phyloP scores from a whole-genome alignment of 2,797 vertebrate genomes.

The Myoxocephalus aenaeus region DNA sequence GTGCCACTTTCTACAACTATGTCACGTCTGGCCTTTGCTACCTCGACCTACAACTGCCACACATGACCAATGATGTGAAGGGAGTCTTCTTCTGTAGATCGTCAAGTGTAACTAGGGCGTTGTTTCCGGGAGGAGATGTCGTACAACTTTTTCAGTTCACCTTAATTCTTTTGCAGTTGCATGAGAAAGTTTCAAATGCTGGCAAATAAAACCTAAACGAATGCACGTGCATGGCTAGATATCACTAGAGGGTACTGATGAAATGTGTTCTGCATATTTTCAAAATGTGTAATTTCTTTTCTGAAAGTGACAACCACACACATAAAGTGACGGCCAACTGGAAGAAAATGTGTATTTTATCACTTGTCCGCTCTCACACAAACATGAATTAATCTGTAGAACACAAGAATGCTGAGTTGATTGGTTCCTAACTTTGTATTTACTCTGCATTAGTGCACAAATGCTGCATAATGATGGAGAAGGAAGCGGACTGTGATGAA shows the following conservation, averaged over 20 bases:
- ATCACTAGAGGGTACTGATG: neutral
- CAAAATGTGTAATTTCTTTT: neutral
- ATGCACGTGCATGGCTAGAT: neutral
- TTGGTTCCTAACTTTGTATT: conserved; percentile 51
- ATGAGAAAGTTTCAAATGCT: neutral
- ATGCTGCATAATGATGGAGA: conserved; percentile 30
- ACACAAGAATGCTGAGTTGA: conserved; percentile 36
- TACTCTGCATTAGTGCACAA: conserved; percentile 37
- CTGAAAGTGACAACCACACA: neutral
- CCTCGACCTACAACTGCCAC: neutral
- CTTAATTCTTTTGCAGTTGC: neutral
- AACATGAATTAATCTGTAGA: conserved; percentile 23
- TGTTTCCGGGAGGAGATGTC: neutral
- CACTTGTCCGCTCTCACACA: neutral
- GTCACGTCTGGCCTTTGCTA: neutral
- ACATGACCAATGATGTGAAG: neutral
- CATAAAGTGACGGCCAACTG: neutral
- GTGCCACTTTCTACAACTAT: neutral
- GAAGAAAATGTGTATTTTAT: neutral
- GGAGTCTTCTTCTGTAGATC: neutral
- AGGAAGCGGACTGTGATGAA: conserved; percentile 36
- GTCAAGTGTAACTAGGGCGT: neutral
- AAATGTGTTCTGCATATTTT: neutral
- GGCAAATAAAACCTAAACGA: neutral
- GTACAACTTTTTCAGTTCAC: neutral